phyloP scores from a whole-genome alignment of 2,797 vertebrate genomes.

The Eurystomus glaucurus region DNA sequence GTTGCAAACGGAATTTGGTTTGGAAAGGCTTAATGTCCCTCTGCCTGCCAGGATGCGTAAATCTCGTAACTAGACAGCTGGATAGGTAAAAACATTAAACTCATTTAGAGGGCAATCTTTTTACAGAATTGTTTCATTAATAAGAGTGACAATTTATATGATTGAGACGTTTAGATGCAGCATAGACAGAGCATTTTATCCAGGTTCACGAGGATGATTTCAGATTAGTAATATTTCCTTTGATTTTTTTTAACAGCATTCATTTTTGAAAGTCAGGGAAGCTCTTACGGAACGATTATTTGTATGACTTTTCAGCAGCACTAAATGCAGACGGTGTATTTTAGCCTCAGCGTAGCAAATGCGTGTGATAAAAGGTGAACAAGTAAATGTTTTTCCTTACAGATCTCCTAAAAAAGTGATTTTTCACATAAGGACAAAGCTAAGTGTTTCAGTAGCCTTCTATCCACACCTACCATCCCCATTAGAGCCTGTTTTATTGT shows the following conservation, averaged over 20 bases:
- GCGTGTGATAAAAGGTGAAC: slow-evolving; percentile 46
- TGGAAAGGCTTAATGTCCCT: slow-evolving; percentile 70
- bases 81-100: slow-evolving; percentile 75
- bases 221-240: slow-evolving; percentile 69
- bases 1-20: slow-evolving; percentile 74
- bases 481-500: slow-evolving; percentile 85
- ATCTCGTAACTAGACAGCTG: slow-evolving; percentile 74
- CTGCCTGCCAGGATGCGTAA: slow-evolving; percentile 66
- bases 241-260: slow-evolving; percentile 64
- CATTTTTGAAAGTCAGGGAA: slow-evolving; percentile 49
- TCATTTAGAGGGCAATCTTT: slow-evolving; percentile 80
- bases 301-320: slow-evolving; percentile 57
- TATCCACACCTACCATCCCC: slow-evolving; percentile 70
- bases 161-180: slow-evolving; percentile 75
- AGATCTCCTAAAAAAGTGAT: slow-evolving; percentile 1
- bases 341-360: slow-evolving; percentile 45
- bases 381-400: background rate
- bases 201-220: slow-evolving; percentile 63
- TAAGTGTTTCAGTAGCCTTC: slow-evolving; percentile 73
- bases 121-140: slow-evolving; percentile 82
- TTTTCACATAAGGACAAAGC: slow-evolving; percentile 72
- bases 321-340: slow-evolving; percentile 11
- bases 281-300: slow-evolving; percentile 41
- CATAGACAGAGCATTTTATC: slow-evolving; percentile 72
- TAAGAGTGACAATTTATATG: slow-evolving; percentile 82